Evolutionary conservation across 2,797 vertebrate genomes (phyloP), one percentile per base, ranked within the genome.

Genomic region (Amazona ochrocephala): DNA sequence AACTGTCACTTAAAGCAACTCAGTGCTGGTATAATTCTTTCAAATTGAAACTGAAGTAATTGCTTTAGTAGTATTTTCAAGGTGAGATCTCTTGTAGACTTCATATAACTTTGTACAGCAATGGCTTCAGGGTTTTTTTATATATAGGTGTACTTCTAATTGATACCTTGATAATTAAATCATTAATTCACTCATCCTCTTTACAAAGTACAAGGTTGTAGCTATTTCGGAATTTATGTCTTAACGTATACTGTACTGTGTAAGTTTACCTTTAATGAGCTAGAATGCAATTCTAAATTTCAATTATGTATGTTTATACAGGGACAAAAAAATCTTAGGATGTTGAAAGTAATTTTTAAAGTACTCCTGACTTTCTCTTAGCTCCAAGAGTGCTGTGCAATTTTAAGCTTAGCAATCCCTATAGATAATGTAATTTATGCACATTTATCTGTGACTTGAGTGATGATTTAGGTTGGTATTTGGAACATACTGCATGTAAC

Each of bases 401-500:
- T 41, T 94, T 67, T 27, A 58, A 73, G 65, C 2, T 14, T 8
- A 45, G 21, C 9, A n/a, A 0, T 66, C 60, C 20, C 48, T 45
- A 0, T 24, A 14, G 10, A 2, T 58, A 24, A 26, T n/a, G 23
- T 2, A 24, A 7, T 39, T 68, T 44, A 20, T 71, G 27, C 24
- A 15, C 39, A 30, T 0, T 30, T 58, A 14, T 30, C 70, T 24
- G 7, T 10, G 54, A 17, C 27, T 53, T 21, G 13, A 64, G n/a
- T 30, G 5, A 0, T 17, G 29, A 2, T 37, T 61, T 65, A 24
- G 6, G 34, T 23, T 44, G 41, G 5, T 24, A 19, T 48, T 51
- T 2, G 7, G 13, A 79, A 24, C 50, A 9, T 0, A 0, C 22
- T 50, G 53, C n/a, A 6, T 47, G 11, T 65, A 85, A 0, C 80